Base-by-base conservation (phyloP, 2,888 invertebrate species). In the Zygothrica quintamaculata region DNA sequence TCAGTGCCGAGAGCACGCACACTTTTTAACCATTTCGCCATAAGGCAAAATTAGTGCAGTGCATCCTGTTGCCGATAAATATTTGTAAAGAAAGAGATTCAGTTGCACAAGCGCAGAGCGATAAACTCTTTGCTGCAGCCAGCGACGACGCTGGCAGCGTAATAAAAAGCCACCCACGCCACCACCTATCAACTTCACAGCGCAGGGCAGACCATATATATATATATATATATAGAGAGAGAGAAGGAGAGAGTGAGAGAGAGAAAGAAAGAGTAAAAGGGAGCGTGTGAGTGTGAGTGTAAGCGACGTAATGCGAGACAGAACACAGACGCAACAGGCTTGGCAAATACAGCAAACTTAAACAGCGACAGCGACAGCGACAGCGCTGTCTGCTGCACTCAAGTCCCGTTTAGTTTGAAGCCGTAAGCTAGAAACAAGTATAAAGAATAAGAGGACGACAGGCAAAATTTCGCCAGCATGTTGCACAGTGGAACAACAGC, bases 11-110 rank as follows among this genome's bases (percentile, higher is more conserved):
- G 18, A 31, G 34, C 37, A 33, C 36, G 34, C 43, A 48, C 26
- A 43, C 39, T 58, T 51, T 60, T 60, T 48, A 36, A 50, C 57
- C 69, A 72, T 68, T 73, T 72, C 65, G 72, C 73, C 57, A 73
- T 48, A 39, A 43, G 43, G 55, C 58, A 40, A 69, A 69, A 59
- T 65, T 72, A 69, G 65, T 58, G 60, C 67, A 74, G 67, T 67
- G 72, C 78, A 78, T 76, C 78, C 78, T 78, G 72, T 74, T 74
- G 55, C 56, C 65, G 74, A 74, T 68, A 74, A 74, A 58, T 42
- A 42, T 4, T 11, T 22, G 12, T 26, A 12, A 8, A 31, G 34
- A 57, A 40, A 44, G 29, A 46, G 22, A 46, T 12, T 31, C 55
- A 29, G 69, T 61, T 62, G 71, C 71, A 71, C 71, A 71, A 67